Conservation (phyloP, 2,113 vertebrate genomes). For the Passer domesticus region DNA sequence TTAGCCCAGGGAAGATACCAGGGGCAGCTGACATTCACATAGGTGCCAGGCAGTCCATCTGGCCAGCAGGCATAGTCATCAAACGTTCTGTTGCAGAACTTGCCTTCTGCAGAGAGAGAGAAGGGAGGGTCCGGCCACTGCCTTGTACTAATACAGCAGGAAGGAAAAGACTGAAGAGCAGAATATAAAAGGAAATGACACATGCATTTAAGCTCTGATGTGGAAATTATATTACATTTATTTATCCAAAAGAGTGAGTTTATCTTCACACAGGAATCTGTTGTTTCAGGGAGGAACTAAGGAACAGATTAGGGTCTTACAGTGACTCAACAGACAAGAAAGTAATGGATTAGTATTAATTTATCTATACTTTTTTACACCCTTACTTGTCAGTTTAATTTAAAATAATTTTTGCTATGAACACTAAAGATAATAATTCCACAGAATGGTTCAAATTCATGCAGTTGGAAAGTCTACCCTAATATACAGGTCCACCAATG, state of each 20-base stretch:
- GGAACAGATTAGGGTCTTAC: background rate
- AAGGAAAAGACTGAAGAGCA: background rate
- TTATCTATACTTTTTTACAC: background rate
- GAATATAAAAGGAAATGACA: background rate
- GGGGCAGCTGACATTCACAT: slow-evolving; percentile 90
- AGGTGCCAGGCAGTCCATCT: slow-evolving; percentile 83
- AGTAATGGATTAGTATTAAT: background rate
- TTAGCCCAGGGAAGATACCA: slow-evolving; percentile 90
- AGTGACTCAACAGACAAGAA: background rate
- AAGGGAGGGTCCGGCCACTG: background rate
- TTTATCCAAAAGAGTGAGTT: background rate
- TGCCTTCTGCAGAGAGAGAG: slow-evolving; percentile 71
- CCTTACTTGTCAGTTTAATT: background rate
- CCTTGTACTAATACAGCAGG: background rate
- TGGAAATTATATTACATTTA: background rate
- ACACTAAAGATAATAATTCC: background rate
- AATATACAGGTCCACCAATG: background rate
- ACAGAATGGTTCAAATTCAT: background rate
- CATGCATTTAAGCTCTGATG: background rate
- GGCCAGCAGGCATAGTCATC: slow-evolving; percentile 93
- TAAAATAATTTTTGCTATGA: background rate
- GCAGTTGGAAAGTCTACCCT: background rate
- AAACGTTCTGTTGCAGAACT: slow-evolving; percentile 92
- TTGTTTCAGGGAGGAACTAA: background rate
- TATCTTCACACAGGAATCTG: background rate